Evolutionary conservation across 2,113 vertebrate genomes (phyloP).

Genomic region (Myotis yumanensis): DNA sequence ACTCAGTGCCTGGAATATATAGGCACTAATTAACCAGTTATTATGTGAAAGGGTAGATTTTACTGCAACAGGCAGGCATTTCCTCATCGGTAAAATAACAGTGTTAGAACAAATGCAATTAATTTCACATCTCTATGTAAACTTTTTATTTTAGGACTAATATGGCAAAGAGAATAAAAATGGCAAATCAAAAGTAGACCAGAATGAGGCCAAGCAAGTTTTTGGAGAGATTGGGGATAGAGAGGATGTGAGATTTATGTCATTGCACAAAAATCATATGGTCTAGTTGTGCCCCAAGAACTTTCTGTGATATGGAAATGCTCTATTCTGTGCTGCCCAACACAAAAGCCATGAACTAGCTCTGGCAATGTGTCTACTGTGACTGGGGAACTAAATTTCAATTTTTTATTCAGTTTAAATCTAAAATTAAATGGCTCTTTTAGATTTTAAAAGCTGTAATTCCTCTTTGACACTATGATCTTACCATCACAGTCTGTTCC

Average conservation of each 20-base stretch:
- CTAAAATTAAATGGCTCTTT: neutral
- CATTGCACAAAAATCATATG: neutral
- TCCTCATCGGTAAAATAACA: neutral
- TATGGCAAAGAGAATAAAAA: neutral
- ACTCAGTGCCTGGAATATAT: neutral
- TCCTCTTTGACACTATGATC: neutral
- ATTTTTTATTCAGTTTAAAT: conserved; percentile 8
- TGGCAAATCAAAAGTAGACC: conserved; percentile 14
- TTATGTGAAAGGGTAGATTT: neutral
- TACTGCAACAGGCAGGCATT: neutral
- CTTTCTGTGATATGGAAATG: neutral
- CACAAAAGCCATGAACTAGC: neutral
- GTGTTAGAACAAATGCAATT: neutral
- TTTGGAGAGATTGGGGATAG: neutral
- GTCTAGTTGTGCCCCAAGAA: neutral
- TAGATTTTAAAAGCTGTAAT: neutral
- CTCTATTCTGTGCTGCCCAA: neutral
- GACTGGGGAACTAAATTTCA: neutral
- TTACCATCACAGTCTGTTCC: neutral
- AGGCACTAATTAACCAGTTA: neutral
- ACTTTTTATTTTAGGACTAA: neutral
- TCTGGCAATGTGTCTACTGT: neutral
- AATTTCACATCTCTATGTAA: neutral
- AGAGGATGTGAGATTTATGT: neutral
- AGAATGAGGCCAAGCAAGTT: neutral